Evolutionary conservation across 2,113 vertebrate genomes (phyloP).

Genomic region (Mionectes macconnelli): DNA sequence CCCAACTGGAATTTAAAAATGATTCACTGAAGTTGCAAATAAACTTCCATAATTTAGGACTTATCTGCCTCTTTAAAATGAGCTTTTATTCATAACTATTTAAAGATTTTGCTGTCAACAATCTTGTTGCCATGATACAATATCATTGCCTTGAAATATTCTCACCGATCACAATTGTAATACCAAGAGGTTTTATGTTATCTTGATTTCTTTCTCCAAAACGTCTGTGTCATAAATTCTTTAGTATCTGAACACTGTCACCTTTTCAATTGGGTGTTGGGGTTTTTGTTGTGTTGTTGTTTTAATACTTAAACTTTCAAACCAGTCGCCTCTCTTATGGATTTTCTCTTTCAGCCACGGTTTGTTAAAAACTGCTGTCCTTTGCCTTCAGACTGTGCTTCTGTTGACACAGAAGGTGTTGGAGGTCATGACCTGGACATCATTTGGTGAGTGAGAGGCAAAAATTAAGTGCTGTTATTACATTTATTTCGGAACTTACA

Average conservation of each 20-base stretch:
- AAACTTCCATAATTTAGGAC: neutral
- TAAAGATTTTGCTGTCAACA: neutral
- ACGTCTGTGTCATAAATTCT: neutral
- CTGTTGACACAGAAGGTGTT: neutral
- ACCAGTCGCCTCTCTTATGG: fast-evolving
- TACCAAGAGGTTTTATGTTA: neutral
- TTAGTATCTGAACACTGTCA: neutral
- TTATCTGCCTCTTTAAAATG: neutral
- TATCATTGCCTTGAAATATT: neutral
- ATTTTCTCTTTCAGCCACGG: fast-evolving
- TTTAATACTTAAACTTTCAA: neutral
- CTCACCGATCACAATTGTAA: neutral
- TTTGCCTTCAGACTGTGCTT: neutral
- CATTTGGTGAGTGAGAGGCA: neutral
- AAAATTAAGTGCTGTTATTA: no score
- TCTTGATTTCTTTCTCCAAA: neutral
- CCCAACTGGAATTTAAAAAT: neutral
- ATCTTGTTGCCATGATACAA: neutral
- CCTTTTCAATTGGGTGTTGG: neutral
- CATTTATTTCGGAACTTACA: neutral
- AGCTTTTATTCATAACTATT: neutral
- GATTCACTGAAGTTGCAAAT: neutral
- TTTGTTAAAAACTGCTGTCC: no score
- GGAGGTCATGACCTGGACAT: no score
- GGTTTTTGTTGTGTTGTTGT: neutral